phyloP scores from a whole-genome alignment of 2,888 invertebrate genomes.

The Parelbella ahira region DNA sequence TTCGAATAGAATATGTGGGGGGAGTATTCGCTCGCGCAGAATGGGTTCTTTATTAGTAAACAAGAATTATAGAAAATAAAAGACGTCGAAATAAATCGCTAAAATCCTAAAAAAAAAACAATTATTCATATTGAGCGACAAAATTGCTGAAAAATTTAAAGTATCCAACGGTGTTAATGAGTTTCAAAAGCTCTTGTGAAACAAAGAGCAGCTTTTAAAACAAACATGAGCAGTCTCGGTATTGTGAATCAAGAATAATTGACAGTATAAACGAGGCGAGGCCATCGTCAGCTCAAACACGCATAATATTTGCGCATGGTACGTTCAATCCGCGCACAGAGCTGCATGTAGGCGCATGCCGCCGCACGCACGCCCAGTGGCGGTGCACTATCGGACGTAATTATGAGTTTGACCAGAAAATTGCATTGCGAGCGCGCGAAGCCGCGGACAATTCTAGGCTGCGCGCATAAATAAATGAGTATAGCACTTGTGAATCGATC shows the following conservation, averaged over 20 bases:
- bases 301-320: conserved; percentile 10
- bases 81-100: too few relatives aligned
- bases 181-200: too few relatives aligned
- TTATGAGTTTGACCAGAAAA: conserved; percentile 29
- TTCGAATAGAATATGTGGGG: too few relatives aligned
- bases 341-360: conserved; percentile 28
- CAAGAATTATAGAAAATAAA: too few relatives aligned
- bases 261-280: conserved; percentile 1
- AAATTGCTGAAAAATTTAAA: too few relatives aligned
- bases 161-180: too few relatives aligned
- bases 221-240: too few relatives aligned
- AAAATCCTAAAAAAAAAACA: too few relatives aligned
- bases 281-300: conserved; percentile 7
- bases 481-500: conserved; percentile 73
- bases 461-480: conserved; percentile 51
- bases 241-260: conserved; percentile 2
- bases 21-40: too few relatives aligned
- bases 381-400: conserved; percentile 31
- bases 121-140: too few relatives aligned
- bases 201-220: too few relatives aligned
- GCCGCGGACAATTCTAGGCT: conserved; percentile 30
- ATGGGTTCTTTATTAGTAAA: too few relatives aligned
- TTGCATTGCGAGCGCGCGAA: conserved; percentile 29
- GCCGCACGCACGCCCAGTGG: conserved; percentile 29
- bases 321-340: conserved; percentile 4